Evolutionary conservation across 2,888 invertebrate species (phyloP).

Genomic region (Yponomeuta cagnagella): DNA sequence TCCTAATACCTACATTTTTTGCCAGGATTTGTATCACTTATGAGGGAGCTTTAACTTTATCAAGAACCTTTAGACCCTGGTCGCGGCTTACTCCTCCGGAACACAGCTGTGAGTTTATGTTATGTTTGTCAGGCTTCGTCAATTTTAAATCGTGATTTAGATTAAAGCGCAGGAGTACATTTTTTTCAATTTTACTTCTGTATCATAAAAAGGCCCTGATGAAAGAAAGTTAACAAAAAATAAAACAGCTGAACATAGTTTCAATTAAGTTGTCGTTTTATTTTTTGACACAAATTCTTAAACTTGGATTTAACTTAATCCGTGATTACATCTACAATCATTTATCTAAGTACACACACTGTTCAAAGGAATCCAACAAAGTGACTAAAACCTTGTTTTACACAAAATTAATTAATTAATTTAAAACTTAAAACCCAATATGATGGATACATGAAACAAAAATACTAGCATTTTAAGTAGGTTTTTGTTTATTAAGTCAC

Average conservation of each 20-base stretch:
- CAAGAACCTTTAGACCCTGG: too few relatives aligned
- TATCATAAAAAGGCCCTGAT: background rate
- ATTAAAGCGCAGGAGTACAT: too few relatives aligned
- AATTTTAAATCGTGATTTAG: too few relatives aligned
- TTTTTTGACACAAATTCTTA: constrained; percentile 70
- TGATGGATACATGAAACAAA: background rate
- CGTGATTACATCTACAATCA: constrained; percentile 37
- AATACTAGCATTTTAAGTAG: background rate
- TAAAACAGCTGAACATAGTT: constrained; percentile 42
- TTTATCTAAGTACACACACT: constrained; percentile 50
- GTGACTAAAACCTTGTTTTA: constrained; percentile 57
- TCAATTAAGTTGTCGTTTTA: constrained; percentile 59
- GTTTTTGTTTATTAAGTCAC: constrained; percentile 28
- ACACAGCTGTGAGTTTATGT: too few relatives aligned
- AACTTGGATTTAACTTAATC: constrained; percentile 45
- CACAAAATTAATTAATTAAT: constrained; percentile 30
- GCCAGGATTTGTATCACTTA: too few relatives aligned
- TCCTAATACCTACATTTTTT: too few relatives aligned
- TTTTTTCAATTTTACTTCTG: too few relatives aligned
- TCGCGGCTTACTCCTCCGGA: too few relatives aligned
- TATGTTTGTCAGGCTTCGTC: too few relatives aligned
- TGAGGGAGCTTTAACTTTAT: too few relatives aligned
- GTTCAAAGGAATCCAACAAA: constrained; percentile 49
- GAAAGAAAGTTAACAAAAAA: constrained; percentile 17
- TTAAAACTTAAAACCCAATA: background rate